Base-by-base conservation (phyloP, 2,888 invertebrate species). In the Pharmacophagus antenor region DNA sequence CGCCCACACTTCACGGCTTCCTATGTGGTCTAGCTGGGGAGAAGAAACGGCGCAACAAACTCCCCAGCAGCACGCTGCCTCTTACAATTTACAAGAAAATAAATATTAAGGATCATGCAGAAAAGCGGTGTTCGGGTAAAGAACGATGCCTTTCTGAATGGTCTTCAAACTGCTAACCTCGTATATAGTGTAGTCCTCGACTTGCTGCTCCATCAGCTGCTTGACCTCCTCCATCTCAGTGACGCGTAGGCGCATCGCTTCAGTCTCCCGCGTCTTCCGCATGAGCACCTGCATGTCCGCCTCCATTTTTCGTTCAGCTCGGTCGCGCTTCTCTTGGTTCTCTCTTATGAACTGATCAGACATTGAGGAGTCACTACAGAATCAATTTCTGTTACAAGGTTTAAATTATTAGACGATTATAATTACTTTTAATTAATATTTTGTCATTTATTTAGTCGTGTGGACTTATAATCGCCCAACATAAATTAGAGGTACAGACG, bases 271-370 rank as follows among this genome's bases (percentile, higher is more conserved):
- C 0, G 83, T 75, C 67, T 91, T 89, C 8, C 87, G 81, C 56
- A 82, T 74, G 56, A 92, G 82, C 1, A 91, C 82, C 21, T 89
- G 86, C 2, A 68, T 75, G 70, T 94, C 93, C 0, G 92, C 92
- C 1, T 72, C 74, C 75, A 93, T 92, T 72, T 93, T 93, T 8
- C 88, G 84, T 49, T 91, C 87, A 0, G 94, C 93, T 8, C 94
- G 86, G 56, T 92, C 92, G 12, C 93, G 91, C 67, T 94, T 94
- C 67, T 94, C 93, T 64, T 92, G 89, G 71, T 94, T 94, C 70
- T 94, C 94, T 67, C 91, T 84, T 6, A 93, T 92, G 67, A 94
- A 94, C 92, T 92, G 56, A 15, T 25, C 2, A 20, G 15, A 31
- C 12, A 31, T 31, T 10, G 15, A 31, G 15, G 1, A 3, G 15